Base-by-base conservation (phyloP, 2,113 vertebrate species). In the Nesogale talazaci region DNA sequence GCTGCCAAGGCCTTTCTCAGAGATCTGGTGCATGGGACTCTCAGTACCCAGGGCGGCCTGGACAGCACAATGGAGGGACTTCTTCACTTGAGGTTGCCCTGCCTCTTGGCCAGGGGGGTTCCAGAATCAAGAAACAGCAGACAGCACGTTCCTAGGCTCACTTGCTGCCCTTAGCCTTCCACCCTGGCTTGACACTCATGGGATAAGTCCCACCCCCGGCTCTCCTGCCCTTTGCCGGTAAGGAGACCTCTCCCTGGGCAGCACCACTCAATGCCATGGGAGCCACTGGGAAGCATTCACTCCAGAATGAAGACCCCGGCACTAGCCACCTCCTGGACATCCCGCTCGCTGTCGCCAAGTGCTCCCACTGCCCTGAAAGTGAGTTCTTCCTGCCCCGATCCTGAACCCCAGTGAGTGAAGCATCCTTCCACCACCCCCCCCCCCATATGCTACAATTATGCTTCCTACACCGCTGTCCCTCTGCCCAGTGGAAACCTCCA, bases 401-500 rank as follows among this genome's bases (percentile, higher is more conserved):
- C 63, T 19, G 16, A 23, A 40, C 19, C n/a, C 65, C 12, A 34
- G 59, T 0, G 57, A 91, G 17, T 31, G 4, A 0, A 3, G 40
- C 4, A 3, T n/a, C 52, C 19, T 8, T 19, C 15, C 63, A 9
- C 16, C 14, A 11, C 25, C 14, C 15, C 63, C 6, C 16, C 14
- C 15, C 25, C 14, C 67, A 15, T n/a, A 5, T 40, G 36, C n/a
- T 27, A 5, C 38, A 17, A 3, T 6, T 42, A 38, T 10, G 42
- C 75, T 59, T 40, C 75, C 65, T 27, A 25, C 36, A 20, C 2
- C 5, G 36, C 38, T 42, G 20, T 12, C 40, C 19, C 4, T 9
- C 6, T 3, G 1, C 14, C 52, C 22, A 3, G 15, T 34, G 14
- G 2, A 0, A 52, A 69, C 3, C 56, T 27, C 36, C 10, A 1